These are phyloP conservation scores for Coccyzus lansbergi DNA, from an alignment of 2,797 vertebrate genomes.

Conservation along the genomic window DNA sequence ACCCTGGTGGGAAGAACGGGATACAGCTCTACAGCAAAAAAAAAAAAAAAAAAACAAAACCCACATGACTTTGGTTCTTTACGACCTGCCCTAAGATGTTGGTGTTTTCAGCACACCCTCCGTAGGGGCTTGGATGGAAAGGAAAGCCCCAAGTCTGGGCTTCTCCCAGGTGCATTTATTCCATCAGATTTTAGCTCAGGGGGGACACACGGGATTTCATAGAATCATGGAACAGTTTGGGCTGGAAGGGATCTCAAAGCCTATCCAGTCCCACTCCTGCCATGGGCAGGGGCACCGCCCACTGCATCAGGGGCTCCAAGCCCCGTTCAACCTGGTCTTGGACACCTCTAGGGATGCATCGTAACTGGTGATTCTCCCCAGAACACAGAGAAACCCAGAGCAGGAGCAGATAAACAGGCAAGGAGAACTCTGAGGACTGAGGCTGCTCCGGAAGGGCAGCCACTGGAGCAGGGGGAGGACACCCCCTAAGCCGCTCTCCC, in stretches of 20 bases:
- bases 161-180: background rate
- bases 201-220: background rate
- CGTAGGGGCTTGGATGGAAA: background rate
- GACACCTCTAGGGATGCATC: no score
- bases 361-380: no score
- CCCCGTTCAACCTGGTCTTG: no score
- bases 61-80: background rate
- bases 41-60: no score
- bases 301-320: no score
- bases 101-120: background rate
- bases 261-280: no score
- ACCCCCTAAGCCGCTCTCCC: background rate
- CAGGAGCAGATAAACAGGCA: rapidly evolving
- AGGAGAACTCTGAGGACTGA: background rate
- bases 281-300: no score
- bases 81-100: background rate
- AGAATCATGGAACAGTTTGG: no score
- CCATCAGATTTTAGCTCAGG: background rate
- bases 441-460: background rate
- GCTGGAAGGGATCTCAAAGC: no score
- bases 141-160: background rate
- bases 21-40: background rate
- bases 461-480: background rate
- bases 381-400: background rate
- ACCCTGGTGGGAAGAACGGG: background rate